Conservation (phyloP, 2,797 vertebrate species). For the Sebastes vulpes region DNA sequence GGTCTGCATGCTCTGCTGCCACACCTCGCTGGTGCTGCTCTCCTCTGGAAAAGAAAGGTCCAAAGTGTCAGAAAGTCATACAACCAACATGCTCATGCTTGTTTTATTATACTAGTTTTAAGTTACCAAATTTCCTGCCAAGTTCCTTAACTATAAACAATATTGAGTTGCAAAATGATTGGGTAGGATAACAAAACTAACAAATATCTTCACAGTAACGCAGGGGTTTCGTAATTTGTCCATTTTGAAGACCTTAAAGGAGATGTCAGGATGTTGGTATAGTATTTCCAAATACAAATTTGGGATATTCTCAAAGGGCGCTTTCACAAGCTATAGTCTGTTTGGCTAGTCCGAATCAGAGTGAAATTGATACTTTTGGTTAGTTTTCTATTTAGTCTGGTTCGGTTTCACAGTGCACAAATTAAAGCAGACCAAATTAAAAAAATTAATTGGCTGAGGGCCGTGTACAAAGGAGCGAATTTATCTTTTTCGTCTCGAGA, state of each 20-base stretch:
- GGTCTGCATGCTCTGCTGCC: constrained; percentile 95
- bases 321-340: not conserved
- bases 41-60: constrained; percentile 85
- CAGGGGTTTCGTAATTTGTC: not conserved
- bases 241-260: not conserved
- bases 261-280: not conserved
- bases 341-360: not conserved
- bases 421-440: not conserved
- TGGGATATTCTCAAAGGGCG: not conserved
- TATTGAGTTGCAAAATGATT: not conserved
- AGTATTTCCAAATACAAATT: not conserved
- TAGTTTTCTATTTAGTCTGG: not conserved
- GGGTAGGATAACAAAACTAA: not conserved
- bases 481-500: too few relatives aligned
- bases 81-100: not conserved
- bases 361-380: not conserved
- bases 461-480: too few relatives aligned
- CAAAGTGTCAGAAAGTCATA: not conserved
- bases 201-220: not conserved
- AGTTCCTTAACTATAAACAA: not conserved
- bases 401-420: not conserved
- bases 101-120: not conserved
- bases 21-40: constrained; percentile 95
- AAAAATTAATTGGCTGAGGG: too few relatives aligned
- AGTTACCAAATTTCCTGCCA: not conserved